Conservation (phyloP, 37 sponge, comb jelly and placozoan species). For the Petrosia ficiformis region DNA sequence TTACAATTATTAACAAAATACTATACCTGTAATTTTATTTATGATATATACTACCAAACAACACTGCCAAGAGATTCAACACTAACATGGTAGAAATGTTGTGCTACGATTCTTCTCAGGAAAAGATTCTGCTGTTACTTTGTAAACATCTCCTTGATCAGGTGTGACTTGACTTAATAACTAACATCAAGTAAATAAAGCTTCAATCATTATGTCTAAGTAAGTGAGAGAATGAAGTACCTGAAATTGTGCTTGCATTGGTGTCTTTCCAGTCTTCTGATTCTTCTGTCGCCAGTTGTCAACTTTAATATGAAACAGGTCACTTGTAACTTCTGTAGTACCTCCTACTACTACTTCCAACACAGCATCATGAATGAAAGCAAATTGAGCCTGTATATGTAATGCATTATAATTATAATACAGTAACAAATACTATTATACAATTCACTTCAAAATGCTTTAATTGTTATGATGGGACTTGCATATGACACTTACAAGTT, state of each 20-base stretch:
- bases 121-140: constrained; percentile 2
- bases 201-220: no score
- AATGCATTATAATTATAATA: background rate
- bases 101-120: constrained; percentile 34
- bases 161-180: constrained; percentile 48
- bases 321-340: background rate
- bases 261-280: background rate
- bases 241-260: background rate
- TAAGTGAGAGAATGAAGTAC: constrained; percentile 36
- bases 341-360: background rate
- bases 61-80: no score
- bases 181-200: no score
- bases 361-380: constrained; percentile 12
- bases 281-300: background rate
- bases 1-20: no score
- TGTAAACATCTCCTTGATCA: constrained; percentile 13
- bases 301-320: background rate
- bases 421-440: background rate
- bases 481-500: no score
- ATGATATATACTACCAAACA: no score
- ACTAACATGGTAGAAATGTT: constrained; percentile 24
- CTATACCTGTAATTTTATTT: no score
- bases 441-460: no score
- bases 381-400: constrained; percentile 2
- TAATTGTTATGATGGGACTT: no score